Conservation (phyloP, 2,888 invertebrate species). For the Bellardia pandia region DNA sequence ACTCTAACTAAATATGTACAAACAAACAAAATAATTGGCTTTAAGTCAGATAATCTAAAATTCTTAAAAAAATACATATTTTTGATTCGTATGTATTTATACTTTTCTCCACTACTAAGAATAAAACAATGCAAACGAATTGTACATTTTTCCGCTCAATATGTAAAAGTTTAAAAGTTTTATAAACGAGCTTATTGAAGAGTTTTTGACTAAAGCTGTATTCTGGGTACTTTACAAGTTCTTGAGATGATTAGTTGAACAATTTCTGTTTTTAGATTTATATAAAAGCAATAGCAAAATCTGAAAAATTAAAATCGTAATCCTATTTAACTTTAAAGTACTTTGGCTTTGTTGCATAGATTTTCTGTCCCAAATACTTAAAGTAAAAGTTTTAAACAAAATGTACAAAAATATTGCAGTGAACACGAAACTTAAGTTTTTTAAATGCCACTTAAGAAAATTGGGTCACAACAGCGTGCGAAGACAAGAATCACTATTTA, state of each 20-base stretch:
- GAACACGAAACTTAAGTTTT: neutral
- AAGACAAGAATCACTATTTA: neutral
- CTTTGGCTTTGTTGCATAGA: neutral
- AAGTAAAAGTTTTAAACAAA: neutral
- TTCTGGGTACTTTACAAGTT: conserved; percentile 20
- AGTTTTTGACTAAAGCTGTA: conserved; percentile 24
- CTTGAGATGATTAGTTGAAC: conserved; percentile 30
- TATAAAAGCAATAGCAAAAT: conserved; percentile 3
- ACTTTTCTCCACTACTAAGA: neutral
- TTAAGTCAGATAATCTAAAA: neutral
- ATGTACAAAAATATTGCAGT: neutral
- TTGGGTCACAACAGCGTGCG: conserved; percentile 4
- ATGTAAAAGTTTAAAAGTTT: conserved; percentile 45
- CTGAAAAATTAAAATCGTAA: conserved; percentile 11
- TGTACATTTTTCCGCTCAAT: conserved; percentile 36
- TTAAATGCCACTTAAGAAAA: conserved; percentile 5
- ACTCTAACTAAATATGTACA: no score
- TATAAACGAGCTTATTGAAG: conserved; percentile 26
- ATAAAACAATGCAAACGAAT: neutral
- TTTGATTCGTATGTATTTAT: neutral
- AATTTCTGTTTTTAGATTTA: conserved; percentile 19
- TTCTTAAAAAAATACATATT: neutral
- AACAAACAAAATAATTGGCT: neutral
- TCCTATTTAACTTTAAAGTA: conserved; percentile 31
- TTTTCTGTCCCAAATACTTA: neutral